phyloP scores from a whole-genome alignment of 2,888 invertebrate genomes.

The Campaea margaritaria region DNA sequence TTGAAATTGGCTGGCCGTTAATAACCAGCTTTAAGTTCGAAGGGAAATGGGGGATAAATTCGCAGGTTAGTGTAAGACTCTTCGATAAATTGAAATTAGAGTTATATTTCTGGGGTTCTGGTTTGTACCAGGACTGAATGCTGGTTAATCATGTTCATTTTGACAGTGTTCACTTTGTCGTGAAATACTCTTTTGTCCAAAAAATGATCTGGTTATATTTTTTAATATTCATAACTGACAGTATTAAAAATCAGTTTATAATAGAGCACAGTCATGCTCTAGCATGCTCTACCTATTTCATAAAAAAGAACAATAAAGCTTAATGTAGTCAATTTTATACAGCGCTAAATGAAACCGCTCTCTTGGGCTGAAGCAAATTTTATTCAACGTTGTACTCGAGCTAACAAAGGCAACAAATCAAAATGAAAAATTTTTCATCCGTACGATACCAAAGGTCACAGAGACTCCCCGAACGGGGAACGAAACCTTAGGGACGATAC shows the following conservation, averaged over 20 bases:
- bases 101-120: neutral
- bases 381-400: conserved; percentile 22
- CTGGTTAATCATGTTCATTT: neutral
- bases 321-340: conserved; percentile 29
- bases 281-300: neutral
- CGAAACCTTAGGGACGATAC: conserved; percentile 31
- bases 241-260: too few relatives aligned
- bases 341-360: conserved; percentile 23
- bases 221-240: too few relatives aligned
- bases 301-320: neutral
- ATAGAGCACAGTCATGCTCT: too few relatives aligned
- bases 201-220: too few relatives aligned
- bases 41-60: conserved; percentile 33
- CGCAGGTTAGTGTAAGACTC: conserved; percentile 12
- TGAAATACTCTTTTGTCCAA: too few relatives aligned
- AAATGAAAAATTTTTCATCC: conserved; percentile 17
- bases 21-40: conserved; percentile 26
- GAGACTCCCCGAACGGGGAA: conserved; percentile 17
- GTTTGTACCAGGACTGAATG: neutral
- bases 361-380: conserved; percentile 26
- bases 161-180: too few relatives aligned
- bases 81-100: conserved; percentile 16
- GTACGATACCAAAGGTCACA: conserved; percentile 23
- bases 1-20: conserved; percentile 36
- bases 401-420: conserved; percentile 33